These are phyloP conservation scores for Myopa tessellatipennis DNA, from an alignment of 2,888 invertebrate species.

Conservation along the genomic window DNA sequence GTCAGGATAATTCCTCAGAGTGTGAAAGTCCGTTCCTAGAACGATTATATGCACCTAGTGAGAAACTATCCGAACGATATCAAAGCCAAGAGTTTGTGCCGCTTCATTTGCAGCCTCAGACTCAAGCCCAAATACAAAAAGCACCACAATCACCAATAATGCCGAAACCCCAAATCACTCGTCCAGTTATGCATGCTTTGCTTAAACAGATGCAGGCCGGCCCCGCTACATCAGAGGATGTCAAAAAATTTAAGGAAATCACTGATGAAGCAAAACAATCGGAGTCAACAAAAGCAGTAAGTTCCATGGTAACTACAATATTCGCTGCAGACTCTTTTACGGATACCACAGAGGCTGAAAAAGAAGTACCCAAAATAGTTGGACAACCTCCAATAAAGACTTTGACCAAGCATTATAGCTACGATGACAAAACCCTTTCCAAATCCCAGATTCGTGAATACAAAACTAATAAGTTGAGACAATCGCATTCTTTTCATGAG, in stretches of 20 bases:
- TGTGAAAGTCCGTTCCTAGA: conserved; percentile 70
- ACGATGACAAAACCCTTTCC: conserved; percentile 74
- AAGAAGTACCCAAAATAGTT: conserved; percentile 54
- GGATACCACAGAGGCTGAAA: conserved; percentile 57
- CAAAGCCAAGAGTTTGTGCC: conserved; percentile 75
- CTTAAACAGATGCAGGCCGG: conserved; percentile 61
- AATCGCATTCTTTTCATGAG: conserved; percentile 76
- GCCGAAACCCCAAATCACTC: conserved; percentile 60
- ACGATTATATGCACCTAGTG: conserved; percentile 73
- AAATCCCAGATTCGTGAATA: conserved; percentile 76
- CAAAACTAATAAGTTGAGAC: conserved; percentile 73
- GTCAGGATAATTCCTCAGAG: conserved; percentile 72
- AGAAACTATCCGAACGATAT: conserved; percentile 74
- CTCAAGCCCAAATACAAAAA: conserved; percentile 46
- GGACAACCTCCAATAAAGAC: conserved; percentile 71
- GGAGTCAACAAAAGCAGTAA: conserved; percentile 41
- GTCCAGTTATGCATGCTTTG: conserved; percentile 62
- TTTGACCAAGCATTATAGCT: conserved; percentile 75
- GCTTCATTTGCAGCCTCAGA: conserved; percentile 59
- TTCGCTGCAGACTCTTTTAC: conserved; percentile 68
- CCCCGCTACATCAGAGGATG: conserved; percentile 38
- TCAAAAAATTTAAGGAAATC: conserved; percentile 46
- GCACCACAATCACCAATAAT: conserved; percentile 49
- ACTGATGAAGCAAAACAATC: conserved; percentile 43
- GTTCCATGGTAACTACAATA: conserved; percentile 49